These are phyloP conservation scores for Apolygus lucorum DNA, from an alignment of 1,140 invertebrate species.

Conservation along the genomic window DNA sequence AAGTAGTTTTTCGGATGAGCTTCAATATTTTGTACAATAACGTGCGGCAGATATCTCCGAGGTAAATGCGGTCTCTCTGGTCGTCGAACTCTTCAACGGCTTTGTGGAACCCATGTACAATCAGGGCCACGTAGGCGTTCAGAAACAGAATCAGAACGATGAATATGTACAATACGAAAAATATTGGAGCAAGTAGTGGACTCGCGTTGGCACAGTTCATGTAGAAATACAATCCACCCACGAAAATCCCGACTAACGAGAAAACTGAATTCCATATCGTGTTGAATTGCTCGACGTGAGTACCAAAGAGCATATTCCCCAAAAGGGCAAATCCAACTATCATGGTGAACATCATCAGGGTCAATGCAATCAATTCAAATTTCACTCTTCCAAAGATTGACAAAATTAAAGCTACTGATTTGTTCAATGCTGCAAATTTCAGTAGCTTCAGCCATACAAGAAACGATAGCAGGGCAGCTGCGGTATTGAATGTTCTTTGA, in stretches of 20 bases:
- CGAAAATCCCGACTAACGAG: conserved; percentile 63
- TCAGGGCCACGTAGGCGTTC: conserved; percentile 16
- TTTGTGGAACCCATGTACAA: not conserved
- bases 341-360: conserved; percentile 73
- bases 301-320: conserved; percentile 60
- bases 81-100: not conserved
- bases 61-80: not conserved
- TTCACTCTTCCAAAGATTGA: conserved; percentile 46
- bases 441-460: conserved; percentile 6
- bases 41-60: not conserved
- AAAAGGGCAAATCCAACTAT: conserved; percentile 70
- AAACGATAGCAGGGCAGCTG: not conserved
- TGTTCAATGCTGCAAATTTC: conserved; percentile 44
- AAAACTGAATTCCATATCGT: conserved; percentile 54
- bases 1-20: no score
- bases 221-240: conserved; percentile 70
- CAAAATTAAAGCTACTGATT: conserved; percentile 48
- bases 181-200: conserved; percentile 65
- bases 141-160: conserved; percentile 57
- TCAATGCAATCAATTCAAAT: conserved; percentile 64
- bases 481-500: conserved; percentile 6
- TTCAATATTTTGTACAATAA: not conserved
- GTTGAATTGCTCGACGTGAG: conserved; percentile 54
- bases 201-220: conserved; percentile 59
- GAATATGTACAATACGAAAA: conserved; percentile 68